Percentiles rank a stretch among this genome's conserved stretches.
Conservation (phyloP, 2,888 invertebrate species). For the Drosophila pseudotalamancana region DNA sequence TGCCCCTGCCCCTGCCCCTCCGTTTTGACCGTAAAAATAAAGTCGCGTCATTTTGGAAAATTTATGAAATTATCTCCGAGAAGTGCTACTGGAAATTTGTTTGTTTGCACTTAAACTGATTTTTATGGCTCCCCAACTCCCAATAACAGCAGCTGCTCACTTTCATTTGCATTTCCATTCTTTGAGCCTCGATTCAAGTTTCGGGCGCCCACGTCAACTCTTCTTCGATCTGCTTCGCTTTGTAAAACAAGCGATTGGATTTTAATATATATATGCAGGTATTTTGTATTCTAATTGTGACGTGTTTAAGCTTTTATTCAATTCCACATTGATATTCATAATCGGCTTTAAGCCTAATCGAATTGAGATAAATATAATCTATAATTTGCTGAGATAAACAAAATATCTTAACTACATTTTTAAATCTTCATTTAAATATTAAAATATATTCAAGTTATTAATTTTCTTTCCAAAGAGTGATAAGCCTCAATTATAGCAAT, state of each 20-base stretch:
- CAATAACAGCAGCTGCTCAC: constrained; percentile 31
- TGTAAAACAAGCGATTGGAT: neutral
- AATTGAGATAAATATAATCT: too few species aligned
- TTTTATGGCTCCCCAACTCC: constrained; percentile 31
- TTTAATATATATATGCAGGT: too few species aligned
- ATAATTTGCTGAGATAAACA: too few species aligned
- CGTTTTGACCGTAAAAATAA: constrained; percentile 21
- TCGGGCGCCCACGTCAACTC: constrained; percentile 3
- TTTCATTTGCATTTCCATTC: constrained; percentile 22
- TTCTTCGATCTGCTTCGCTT: neutral
- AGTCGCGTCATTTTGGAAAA: constrained; percentile 49
- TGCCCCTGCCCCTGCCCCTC: constrained; percentile 14
- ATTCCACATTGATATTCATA: too few species aligned
- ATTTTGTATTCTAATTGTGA: too few species aligned
- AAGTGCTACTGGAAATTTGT: constrained; percentile 69
- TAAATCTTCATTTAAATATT: too few species aligned
- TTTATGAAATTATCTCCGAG: constrained; percentile 56
- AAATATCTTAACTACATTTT: too few species aligned
- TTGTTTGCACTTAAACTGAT: constrained; percentile 45
- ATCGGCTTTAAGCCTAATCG: too few species aligned
- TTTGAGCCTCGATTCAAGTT: neutral
- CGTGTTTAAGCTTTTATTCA: too few species aligned
- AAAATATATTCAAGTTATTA: too few species aligned
- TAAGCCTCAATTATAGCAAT: too few species aligned
- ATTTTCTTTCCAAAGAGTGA: too few species aligned